A percentile compares a stretch with the other conserved stretches of the same genome.
phyloP scores from a whole-genome alignment of 2,888 invertebrate species.

The Yponomeuta malinellus region DNA sequence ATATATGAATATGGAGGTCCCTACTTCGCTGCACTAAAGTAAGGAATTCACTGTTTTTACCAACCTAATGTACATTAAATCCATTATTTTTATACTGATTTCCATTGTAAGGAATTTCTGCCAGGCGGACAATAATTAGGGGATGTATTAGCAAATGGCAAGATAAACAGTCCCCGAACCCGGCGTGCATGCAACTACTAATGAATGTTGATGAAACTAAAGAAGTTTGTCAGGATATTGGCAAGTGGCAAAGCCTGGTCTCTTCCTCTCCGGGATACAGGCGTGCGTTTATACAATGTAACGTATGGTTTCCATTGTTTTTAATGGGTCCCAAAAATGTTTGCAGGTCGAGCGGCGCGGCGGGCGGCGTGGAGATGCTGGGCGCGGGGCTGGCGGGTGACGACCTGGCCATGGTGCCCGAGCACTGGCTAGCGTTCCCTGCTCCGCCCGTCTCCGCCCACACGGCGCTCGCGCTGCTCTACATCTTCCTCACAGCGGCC shows the following conservation, averaged over 20 bases:
- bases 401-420: constrained; percentile 84
- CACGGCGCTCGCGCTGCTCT: constrained; percentile 85
- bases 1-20: constrained; percentile 51
- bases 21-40: constrained; percentile 64
- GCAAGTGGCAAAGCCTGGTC: too few species aligned
- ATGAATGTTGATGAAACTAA: too few species aligned
- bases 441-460: constrained; percentile 89
- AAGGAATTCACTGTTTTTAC: constrained; percentile 22
- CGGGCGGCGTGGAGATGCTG: constrained; percentile 64
- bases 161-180: too few species aligned
- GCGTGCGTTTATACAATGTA: too few species aligned
- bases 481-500: constrained; percentile 83
- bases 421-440: constrained; percentile 87
- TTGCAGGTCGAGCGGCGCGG: constrained; percentile 38
- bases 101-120: too few species aligned
- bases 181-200: too few species aligned
- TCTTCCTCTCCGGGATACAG: too few species aligned
- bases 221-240: too few species aligned
- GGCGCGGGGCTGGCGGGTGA: constrained; percentile 87
- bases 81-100: too few species aligned
- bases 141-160: too few species aligned
- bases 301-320: not conserved
- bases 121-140: too few species aligned
- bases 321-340: not conserved
- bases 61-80: not conserved